Conservation (phyloP, 2,113 vertebrate species). For the Sclerurus mexicanus region DNA sequence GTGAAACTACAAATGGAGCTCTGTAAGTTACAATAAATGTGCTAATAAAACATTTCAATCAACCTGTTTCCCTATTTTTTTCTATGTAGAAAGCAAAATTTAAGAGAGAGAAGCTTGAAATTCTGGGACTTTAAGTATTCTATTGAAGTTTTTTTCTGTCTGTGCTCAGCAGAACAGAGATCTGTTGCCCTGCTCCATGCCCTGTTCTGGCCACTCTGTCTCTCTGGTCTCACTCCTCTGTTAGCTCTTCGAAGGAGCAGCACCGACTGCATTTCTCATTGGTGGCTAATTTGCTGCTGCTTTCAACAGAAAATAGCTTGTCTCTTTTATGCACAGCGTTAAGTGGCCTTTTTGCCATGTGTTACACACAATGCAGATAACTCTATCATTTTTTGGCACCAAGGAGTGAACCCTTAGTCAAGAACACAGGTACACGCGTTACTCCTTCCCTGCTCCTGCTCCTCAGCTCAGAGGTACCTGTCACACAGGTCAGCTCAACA, state of each 20-base stretch:
- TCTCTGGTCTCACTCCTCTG: not conserved
- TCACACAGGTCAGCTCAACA: not conserved
- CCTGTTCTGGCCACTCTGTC: not conserved
- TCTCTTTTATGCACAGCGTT: not conserved
- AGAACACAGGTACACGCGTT: not conserved
- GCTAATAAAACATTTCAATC: not conserved
- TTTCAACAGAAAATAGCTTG: not conserved
- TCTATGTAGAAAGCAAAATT: not conserved
- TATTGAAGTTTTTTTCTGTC: not conserved
- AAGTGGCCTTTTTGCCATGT: not conserved
- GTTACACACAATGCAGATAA: not conserved
- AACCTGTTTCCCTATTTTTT: not conserved
- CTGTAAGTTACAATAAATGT: not conserved
- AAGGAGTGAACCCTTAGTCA: not conserved
- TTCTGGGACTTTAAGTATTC: not conserved
- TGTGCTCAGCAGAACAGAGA: not conserved
- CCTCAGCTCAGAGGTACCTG: not conserved
- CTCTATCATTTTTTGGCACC: not conserved
- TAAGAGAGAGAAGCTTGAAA: too few relatives aligned
- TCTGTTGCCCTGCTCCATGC: not conserved
- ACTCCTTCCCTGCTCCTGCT: not conserved
- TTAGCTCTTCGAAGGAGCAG: not conserved
- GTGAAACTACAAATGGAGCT: not conserved
- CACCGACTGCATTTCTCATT: not conserved
- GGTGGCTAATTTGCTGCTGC: not conserved